Evolutionary conservation across 2,113 vertebrate species (phyloP).

Genomic region (Telmatochromis sp.): DNA sequence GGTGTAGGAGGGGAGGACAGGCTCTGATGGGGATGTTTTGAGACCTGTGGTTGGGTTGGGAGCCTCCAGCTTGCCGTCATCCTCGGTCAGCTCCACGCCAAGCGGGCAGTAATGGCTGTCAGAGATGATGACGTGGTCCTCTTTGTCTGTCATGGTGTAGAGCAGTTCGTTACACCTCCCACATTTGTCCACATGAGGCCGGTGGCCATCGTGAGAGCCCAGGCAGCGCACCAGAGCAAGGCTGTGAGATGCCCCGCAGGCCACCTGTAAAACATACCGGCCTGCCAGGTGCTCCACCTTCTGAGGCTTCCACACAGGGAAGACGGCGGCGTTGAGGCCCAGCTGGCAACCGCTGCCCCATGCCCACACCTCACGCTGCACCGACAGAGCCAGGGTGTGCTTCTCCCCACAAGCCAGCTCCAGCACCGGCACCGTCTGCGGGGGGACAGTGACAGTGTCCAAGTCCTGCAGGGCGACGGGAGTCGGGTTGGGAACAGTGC

Average conservation of each 20-base stretch:
- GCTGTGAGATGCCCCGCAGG: slow-evolving; percentile 88
- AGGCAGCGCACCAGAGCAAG: slow-evolving; percentile 86
- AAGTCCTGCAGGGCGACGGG: slow-evolving; percentile 78
- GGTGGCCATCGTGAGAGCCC: slow-evolving; percentile 74
- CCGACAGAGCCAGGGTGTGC: slow-evolving; percentile 85
- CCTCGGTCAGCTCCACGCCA: slow-evolving; percentile 73
- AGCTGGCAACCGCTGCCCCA: slow-evolving; percentile 94
- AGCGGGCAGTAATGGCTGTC: slow-evolving; percentile 89
- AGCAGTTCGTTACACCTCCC: slow-evolving; percentile 90
- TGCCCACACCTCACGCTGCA: slow-evolving; percentile 87
- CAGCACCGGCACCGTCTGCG: slow-evolving; percentile 73
- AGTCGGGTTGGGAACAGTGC: slow-evolving; percentile 77
- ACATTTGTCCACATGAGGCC: slow-evolving; percentile 84
- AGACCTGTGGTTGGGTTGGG: background rate
- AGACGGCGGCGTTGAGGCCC: slow-evolving; percentile 74
- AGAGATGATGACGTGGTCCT: slow-evolving; percentile 98
- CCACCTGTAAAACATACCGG: slow-evolving; percentile 85
- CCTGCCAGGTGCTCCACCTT: slow-evolving; percentile 88
- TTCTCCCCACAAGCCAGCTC: slow-evolving; percentile 89
- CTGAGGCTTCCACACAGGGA: slow-evolving; percentile 85
- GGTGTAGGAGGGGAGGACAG: slow-evolving; percentile 27
- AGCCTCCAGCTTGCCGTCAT: slow-evolving; percentile 36
- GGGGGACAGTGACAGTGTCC: slow-evolving; percentile 56
- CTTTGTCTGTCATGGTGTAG: slow-evolving; percentile 96
- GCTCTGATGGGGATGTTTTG: slow-evolving; percentile 58